Conservation (phyloP, 2,797 vertebrate species). For the Adelosebastes latens region DNA sequence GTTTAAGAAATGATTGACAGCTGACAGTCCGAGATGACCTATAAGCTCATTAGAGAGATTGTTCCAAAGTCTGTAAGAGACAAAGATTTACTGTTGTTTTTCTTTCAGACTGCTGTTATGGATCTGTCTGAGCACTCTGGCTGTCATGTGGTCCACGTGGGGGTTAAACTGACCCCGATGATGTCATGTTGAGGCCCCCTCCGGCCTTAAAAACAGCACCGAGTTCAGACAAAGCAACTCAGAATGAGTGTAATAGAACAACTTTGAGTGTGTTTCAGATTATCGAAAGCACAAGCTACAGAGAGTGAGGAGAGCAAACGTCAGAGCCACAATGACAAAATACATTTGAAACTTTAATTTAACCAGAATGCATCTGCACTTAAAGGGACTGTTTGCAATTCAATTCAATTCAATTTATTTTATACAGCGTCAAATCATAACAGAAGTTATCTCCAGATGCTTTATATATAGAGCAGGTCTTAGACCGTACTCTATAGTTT, state of each 20-base stretch:
- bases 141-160: neutral
- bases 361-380: too few species aligned
- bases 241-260: neutral
- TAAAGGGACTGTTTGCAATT: too few species aligned
- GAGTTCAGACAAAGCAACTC: neutral
- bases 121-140: neutral
- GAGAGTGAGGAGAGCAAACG: too few species aligned
- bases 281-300: too few species aligned
- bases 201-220: neutral
- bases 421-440: too few species aligned
- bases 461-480: too few species aligned
- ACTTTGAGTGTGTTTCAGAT: too few species aligned
- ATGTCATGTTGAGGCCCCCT: neutral
- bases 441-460: too few species aligned
- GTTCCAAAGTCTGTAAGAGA: conserved; percentile 3
- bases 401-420: too few species aligned
- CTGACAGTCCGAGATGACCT: neutral
- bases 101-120: neutral
- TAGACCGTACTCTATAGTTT: too few species aligned
- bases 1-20: conserved; percentile 6
- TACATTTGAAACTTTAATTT: too few species aligned
- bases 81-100: neutral
- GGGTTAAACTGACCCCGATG: neutral
- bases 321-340: too few species aligned
- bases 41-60: neutral